Conservation (phyloP, 2,113 vertebrate species). For the Cyprinodon variegatus region DNA sequence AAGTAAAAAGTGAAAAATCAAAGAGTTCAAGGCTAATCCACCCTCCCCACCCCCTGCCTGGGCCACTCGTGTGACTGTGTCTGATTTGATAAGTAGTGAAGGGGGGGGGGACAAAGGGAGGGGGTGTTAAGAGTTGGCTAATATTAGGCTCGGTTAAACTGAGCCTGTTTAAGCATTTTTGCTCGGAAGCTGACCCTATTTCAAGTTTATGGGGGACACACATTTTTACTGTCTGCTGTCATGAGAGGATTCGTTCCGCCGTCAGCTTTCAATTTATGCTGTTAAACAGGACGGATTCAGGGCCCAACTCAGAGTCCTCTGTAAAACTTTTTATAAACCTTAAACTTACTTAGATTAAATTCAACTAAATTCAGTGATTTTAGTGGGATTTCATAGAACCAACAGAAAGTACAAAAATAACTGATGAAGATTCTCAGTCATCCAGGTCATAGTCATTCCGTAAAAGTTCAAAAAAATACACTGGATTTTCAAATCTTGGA, state of each 20-base stretch:
- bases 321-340: background rate
- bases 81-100: slow-evolving; percentile 33
- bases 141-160: slow-evolving; percentile 59
- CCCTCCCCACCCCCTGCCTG: slow-evolving; percentile 27
- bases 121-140: slow-evolving; percentile 32
- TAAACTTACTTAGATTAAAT: background rate
- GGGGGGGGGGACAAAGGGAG: background rate
- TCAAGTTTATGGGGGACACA: slow-evolving; percentile 48
- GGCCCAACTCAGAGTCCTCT: background rate
- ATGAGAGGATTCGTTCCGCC: slow-evolving; percentile 12
- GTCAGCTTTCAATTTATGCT: slow-evolving; percentile 26
- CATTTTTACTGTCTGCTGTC: slow-evolving; percentile 26
- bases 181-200: slow-evolving; percentile 33
- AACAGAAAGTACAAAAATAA: background rate
- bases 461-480: too few relatives aligned
- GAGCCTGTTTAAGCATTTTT: slow-evolving; percentile 20
- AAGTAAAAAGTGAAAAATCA: slow-evolving; percentile 67
- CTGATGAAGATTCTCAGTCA: too few relatives aligned
- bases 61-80: slow-evolving; percentile 48
- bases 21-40: slow-evolving; percentile 66
- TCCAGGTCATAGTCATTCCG: too few relatives aligned
- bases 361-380: background rate
- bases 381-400: background rate
- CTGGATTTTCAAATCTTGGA: too few relatives aligned
- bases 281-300: background rate